A percentile compares a stretch with the other conserved stretches of the same genome.
phyloP scores from a whole-genome alignment of 64 coral and sea anemone species.

The Stichodactyla helianthus region DNA sequence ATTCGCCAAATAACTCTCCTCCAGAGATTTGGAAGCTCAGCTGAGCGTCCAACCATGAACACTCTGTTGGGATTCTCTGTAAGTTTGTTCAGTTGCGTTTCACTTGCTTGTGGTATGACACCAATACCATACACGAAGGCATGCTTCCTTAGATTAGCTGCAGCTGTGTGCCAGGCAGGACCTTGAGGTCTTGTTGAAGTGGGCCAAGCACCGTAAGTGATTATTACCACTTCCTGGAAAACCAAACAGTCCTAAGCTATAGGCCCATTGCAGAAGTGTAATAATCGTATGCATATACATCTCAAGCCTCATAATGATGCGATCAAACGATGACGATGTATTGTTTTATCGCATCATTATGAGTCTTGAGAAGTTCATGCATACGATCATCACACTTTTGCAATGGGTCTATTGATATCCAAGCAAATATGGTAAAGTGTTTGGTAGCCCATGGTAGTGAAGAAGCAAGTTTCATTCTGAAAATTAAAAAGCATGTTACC shows the following conservation, averaged over 20 bases:
- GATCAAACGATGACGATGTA: too few relatives aligned
- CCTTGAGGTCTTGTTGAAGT: not conserved
- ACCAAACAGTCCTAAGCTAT: too few relatives aligned
- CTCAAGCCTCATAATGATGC: too few relatives aligned
- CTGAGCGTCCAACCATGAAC: not conserved
- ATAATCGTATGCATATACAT: too few relatives aligned
- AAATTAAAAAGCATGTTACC: not conserved
- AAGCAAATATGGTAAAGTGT: too few relatives aligned
- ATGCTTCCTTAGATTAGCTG: not conserved
- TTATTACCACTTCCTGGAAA: conserved; percentile 5
- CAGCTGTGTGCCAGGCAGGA: not conserved
- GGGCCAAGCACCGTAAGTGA: conserved; percentile 1
- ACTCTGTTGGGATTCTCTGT: not conserved
- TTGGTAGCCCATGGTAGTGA: too few relatives aligned
- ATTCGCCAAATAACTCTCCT: not conserved
- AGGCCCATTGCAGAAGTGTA: too few relatives aligned
- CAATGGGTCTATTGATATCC: too few relatives aligned
- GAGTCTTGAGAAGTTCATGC: too few relatives aligned
- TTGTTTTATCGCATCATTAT: too few relatives aligned
- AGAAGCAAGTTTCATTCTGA: too few relatives aligned
- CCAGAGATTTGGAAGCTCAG: not conserved
- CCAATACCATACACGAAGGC: not conserved
- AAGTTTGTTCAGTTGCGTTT: not conserved
- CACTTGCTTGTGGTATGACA: conserved; percentile 2
- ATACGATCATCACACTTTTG: too few relatives aligned